Evolutionary conservation across 2,797 vertebrate genomes (phyloP), one percentile per base, ranked within the genome.

Genomic region (Atherinosoma microstoma): DNA sequence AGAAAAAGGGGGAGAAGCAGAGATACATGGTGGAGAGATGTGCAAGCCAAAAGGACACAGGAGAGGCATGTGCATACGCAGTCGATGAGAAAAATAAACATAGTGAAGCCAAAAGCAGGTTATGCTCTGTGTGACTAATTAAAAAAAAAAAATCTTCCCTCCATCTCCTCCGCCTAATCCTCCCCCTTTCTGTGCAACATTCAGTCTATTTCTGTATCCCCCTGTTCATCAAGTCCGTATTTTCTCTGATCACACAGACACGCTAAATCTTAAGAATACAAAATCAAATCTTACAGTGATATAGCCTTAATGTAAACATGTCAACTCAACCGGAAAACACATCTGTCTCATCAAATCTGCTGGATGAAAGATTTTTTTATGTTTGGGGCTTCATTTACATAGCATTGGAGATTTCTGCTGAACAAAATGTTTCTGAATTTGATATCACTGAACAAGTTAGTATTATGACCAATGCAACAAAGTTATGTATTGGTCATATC

Each of bases 61-160:
- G 88, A 92, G 93, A 93, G 89, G 80, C 75, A 66, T 78, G 89
- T 84, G 86, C 80, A 76, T 83, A 70, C 87, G 89, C 84, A 92
- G 91, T 89, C 90, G 89, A 76, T 87, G 92, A 91, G 87, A 86
- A 90, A 92, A 93, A 94, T 92, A 94, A 94, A 94, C 92, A 95
- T 78, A 72, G 85, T 56, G 75, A 83, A 84, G 83, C 89, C 88
- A 89, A 91, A 93, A 94, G 76, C 75, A 92, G 91, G 90, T 85
- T 90, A 91, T 86, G 86, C 92, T 94, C 91, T 86, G 75, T 92
- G 92, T 79, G 92, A 87, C 86, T 94, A 91, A 93, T 95, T 94
- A 93, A 93, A 93, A 91, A 78, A 84, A 85, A 90, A 80, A 84
- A 81, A 16, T 27, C 64, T 66, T 58, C 70, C 74, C 74, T 67